Conservation (phyloP, 2,888 invertebrate genomes). For the Druceiella hillmani region DNA sequence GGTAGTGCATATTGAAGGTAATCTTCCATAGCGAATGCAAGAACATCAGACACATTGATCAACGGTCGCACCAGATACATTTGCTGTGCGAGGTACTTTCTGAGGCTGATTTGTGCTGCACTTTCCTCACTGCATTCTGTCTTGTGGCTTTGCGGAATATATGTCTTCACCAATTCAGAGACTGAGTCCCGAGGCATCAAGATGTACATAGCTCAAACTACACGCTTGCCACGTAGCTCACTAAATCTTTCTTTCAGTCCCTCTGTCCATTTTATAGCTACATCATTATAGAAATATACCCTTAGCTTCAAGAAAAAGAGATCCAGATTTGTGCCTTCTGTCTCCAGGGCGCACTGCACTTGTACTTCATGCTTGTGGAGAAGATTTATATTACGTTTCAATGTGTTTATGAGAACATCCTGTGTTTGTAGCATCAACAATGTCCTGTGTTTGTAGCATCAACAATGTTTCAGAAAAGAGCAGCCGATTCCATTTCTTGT, state of each 20-base stretch:
- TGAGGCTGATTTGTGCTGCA: conserved; percentile 31
- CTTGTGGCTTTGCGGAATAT: conserved; percentile 32
- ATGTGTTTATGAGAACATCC: conserved; percentile 33
- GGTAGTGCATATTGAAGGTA: conserved; percentile 36
- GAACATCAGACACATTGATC: conserved; percentile 30
- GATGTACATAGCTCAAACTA: conserved; percentile 31
- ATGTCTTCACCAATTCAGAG: conserved; percentile 29
- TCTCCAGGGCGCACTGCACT: conserved; percentile 27
- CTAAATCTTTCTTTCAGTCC: conserved; percentile 27
- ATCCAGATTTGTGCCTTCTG: conserved; percentile 28
- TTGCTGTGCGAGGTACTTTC: conserved; percentile 34
- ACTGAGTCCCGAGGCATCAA: conserved; percentile 29
- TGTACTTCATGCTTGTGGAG: conserved; percentile 27
- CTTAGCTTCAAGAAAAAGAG: conserved; percentile 31
- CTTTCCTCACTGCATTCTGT: conserved; percentile 33
- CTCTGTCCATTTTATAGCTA: conserved; percentile 29
- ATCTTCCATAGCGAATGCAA: conserved; percentile 37
- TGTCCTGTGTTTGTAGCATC: too few relatives aligned
- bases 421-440: too few relatives aligned
- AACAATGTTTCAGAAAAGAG: conserved; percentile 36
- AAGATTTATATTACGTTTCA: conserved; percentile 35
- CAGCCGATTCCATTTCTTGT: conserved; percentile 34
- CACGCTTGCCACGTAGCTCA: conserved; percentile 25
- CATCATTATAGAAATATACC: conserved; percentile 33
- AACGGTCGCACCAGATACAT: conserved; percentile 39